These are phyloP conservation scores for Anoplius nigerrimus DNA, from an alignment of 2,888 invertebrate genomes.

Conservation along the genomic window DNA sequence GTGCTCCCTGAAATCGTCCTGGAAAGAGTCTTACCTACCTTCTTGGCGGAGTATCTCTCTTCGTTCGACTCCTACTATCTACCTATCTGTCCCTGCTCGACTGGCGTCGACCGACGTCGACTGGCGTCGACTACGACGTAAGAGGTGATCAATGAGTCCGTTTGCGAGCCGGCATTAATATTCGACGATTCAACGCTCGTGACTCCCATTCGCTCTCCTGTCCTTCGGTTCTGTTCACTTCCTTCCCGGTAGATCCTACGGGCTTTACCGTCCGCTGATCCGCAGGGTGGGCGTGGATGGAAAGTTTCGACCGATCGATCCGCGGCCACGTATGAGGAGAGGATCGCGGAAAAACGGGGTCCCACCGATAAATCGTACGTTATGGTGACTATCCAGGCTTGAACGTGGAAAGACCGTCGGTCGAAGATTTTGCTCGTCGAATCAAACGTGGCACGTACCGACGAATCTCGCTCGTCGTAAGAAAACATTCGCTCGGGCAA, in stretches of 20 bases:
- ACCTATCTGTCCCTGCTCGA: neutral
- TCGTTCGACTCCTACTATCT: neutral
- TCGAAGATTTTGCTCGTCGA: neutral
- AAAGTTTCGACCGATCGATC: too few relatives aligned
- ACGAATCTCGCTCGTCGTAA: neutral
- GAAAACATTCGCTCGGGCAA: neutral
- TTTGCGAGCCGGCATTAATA: constrained; percentile 23
- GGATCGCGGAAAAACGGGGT: neutral
- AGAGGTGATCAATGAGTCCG: constrained; percentile 34
- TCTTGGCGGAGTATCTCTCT: constrained; percentile 21
- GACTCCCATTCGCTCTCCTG: constrained; percentile 1
- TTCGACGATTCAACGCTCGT: constrained; percentile 13
- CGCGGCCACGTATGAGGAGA: neutral
- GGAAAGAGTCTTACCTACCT: constrained; percentile 35
- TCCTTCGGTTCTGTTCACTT: neutral
- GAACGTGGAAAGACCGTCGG: neutral
- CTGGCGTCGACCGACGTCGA: neutral
- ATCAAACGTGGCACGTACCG: neutral
- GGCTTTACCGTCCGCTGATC: neutral
- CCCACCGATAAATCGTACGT: neutral
- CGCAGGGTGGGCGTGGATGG: too few relatives aligned
- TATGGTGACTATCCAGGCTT: neutral
- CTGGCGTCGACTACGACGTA: neutral
- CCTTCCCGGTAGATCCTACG: neutral
- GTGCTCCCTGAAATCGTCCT: constrained; percentile 11